A percentile compares a stretch with the other conserved stretches of the same genome.
phyloP scores from a whole-genome alignment of 37 sponge, comb jelly and placozoan species.

The Spongia lamella region DNA sequence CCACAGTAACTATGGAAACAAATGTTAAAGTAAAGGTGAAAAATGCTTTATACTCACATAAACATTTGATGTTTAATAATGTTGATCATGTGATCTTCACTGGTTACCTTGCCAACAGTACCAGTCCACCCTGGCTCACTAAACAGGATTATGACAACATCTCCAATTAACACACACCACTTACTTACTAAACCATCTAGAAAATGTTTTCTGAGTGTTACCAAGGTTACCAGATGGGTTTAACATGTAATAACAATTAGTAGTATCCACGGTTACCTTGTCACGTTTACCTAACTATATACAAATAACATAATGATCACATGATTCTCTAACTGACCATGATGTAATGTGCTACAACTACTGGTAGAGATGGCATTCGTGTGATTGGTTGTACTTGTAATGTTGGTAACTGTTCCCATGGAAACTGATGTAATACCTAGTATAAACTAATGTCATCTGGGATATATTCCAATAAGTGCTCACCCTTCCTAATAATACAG shows the following conservation, averaged over 20 bases:
- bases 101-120: conserved; percentile 25
- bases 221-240: conserved; percentile 71
- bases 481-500: too few species aligned
- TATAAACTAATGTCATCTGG: background rate
- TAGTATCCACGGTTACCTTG: conserved; percentile 23
- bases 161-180: background rate
- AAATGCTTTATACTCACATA: conserved; percentile 72
- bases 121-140: conserved; percentile 66
- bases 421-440: conserved; percentile 42
- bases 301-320: conserved; percentile 1
- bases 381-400: conserved; percentile 42
- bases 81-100: conserved; percentile 26
- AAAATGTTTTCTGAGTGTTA: conserved; percentile 65
- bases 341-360: conserved; percentile 46
- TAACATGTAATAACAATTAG: conserved; percentile 58
- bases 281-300: background rate
- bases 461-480: too few species aligned
- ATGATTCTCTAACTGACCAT: conserved; percentile 13
- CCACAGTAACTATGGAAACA: conserved; percentile 78
- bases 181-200: conserved; percentile 41
- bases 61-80: conserved; percentile 56
- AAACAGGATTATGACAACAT: background rate
- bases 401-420: conserved; percentile 58
- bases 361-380: conserved; percentile 73
- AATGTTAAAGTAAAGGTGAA: too few species aligned